A percentile compares a stretch with the other conserved stretches of the same genome.
phyloP scores from a whole-genome alignment of 1,140 invertebrate genomes.

The Cataglyphis hispanica region DNA sequence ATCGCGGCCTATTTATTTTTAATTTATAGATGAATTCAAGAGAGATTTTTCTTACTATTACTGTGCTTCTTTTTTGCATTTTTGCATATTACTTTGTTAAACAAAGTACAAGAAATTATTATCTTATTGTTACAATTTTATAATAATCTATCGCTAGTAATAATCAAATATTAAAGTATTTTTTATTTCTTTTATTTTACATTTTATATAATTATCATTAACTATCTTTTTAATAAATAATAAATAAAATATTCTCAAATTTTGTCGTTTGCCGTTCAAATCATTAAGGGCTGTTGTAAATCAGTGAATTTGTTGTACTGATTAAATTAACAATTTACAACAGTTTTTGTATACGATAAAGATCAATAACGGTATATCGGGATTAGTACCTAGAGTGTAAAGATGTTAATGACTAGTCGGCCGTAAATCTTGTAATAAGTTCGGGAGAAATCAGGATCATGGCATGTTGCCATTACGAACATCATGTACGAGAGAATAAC shows the following conservation, averaged over 20 bases:
- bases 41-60: not conserved
- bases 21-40: conserved; percentile 21
- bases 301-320: not conserved
- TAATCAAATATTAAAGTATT: no score
- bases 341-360: not conserved
- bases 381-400: conserved; percentile 11
- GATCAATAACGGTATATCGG: conserved; percentile 15
- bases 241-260: not conserved
- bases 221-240: not conserved
- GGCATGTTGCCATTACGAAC: conserved; percentile 50
- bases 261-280: not conserved
- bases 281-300: not conserved
- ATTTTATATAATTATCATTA: not conserved
- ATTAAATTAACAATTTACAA: not conserved
- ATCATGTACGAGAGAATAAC: conserved; percentile 29
- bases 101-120: not conserved
- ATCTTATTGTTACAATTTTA: not conserved
- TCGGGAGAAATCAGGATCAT: conserved; percentile 25
- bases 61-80: not conserved
- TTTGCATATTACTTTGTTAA: not conserved
- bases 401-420: conserved; percentile 43
- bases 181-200: not conserved
- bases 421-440: conserved; percentile 51
- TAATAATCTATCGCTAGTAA: not conserved
- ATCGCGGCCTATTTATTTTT: conserved; percentile 37